Evolutionary conservation across 2,113 vertebrate species (phyloP), one percentile per base, ranked within the genome.

Genomic region (Butastur rufipennis): DNA sequence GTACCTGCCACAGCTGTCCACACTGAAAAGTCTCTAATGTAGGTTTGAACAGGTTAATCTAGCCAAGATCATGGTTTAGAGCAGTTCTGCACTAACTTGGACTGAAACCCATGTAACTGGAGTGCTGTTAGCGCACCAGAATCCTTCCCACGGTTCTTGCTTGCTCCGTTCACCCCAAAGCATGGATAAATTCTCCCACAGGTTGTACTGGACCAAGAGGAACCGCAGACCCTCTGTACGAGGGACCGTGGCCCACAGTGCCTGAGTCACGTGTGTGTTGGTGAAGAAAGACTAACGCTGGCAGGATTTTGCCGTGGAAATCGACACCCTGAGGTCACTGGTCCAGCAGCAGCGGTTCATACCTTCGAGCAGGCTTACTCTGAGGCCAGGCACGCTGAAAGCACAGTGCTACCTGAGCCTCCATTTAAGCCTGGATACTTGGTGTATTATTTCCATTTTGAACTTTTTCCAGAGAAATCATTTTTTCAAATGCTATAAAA

Each of bases 401-500:
- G 36, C 53, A 70, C 0, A 3, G 34, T 31, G 23, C 59, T 96
- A 62, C 47, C 53, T 73, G 70, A 71, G 32, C 63, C 45, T 95
- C 42, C 55, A 13, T 50, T 86, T 86, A 81, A 90, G 29, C 20
- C 87, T 70, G 75, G 82, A 72, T 90, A 63, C 62, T 88, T 38
- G 16, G 20, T 84, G 22, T 61, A 90, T 80, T 85, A 73, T 80
- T 86, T 90, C 45, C 16, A 80, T 87, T 91, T 93, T 95, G 88
- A 93, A 84, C 72, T 67, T 95, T 36, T 81, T 83, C 75, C 55
- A 78, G 79, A 78, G 13, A 88, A 88, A 68, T 85, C 5, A 9
- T 89, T 96, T 84, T 78, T 95, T 90, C 56, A 79, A 67, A 71
- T 66, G 67, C 45, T 92, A 77, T 61, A 40, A 94, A 96, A 96